phyloP scores from a whole-genome alignment of 1,140 invertebrate genomes.

The Drosophila athabasca region DNA sequence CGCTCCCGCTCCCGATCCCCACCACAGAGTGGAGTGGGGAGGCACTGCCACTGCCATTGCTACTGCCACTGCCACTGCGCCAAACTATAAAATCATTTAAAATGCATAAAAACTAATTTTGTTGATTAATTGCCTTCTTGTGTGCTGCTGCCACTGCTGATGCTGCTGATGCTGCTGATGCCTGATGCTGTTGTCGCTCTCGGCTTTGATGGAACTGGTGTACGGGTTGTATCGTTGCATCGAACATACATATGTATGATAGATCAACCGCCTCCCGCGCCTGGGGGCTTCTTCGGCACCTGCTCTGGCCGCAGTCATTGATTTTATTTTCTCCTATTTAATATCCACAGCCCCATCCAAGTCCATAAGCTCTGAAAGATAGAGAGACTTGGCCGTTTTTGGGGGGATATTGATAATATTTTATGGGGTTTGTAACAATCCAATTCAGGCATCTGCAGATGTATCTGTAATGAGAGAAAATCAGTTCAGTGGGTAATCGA shows the following conservation, averaged over 20 bases:
- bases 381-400: constrained; percentile 8
- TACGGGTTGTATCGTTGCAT: neutral
- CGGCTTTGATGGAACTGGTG: constrained; percentile 38
- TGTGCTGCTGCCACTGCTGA: constrained; percentile 36
- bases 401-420: constrained; percentile 20
- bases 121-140: constrained; percentile 72
- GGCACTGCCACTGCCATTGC: constrained; percentile 1
- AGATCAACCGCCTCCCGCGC: neutral
- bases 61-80: too few relatives aligned
- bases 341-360: constrained; percentile 54
- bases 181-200: constrained; percentile 35
- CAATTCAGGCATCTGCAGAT: too few relatives aligned
- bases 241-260: neutral
- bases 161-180: constrained; percentile 39
- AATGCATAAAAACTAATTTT: constrained; percentile 81
- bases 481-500: constrained; percentile 7
- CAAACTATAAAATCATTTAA: constrained; percentile 69
- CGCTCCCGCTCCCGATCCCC: too few relatives aligned
- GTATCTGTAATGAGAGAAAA: neutral
- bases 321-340: constrained; percentile 69
- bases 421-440: constrained; percentile 37
- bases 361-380: constrained; percentile 53
- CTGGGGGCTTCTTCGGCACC: too few relatives aligned
- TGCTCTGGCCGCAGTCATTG: constrained; percentile 16
- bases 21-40: neutral